Conservation (phyloP, 2,113 vertebrate genomes). For the Cynoglossus semilaevis region DNA sequence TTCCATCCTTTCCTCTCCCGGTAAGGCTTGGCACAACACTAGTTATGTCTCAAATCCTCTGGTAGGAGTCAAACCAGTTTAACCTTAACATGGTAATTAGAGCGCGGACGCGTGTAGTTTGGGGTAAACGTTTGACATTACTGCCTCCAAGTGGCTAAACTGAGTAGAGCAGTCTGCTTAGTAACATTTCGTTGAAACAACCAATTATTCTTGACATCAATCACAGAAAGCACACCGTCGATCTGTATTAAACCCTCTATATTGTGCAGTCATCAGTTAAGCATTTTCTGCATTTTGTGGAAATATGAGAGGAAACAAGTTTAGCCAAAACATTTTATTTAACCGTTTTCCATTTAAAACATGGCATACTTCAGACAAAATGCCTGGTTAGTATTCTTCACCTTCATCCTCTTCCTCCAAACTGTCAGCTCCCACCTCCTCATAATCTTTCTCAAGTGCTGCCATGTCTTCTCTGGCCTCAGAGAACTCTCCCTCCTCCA, state of each 20-base stretch:
- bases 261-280: background rate
- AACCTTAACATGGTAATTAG: too few relatives aligned
- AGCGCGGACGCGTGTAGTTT: background rate
- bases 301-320: background rate
- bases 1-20: too few relatives aligned
- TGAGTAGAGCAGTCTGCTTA: background rate
- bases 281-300: background rate
- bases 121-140: background rate
- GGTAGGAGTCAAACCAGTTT: background rate
- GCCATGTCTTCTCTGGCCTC: constrained; percentile 83
- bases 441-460: constrained; percentile 23
- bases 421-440: constrained; percentile 74
- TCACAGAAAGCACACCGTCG: too few relatives aligned
- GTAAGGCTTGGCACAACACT: too few relatives aligned
- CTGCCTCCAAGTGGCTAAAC: background rate
- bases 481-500: constrained; percentile 84
- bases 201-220: too few relatives aligned
- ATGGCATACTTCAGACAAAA: background rate
- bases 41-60: too few relatives aligned
- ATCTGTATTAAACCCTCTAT: background rate
- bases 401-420: constrained; percentile 2
- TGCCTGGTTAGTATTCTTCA: constrained; percentile 31
- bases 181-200: too few relatives aligned
- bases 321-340: too few relatives aligned
- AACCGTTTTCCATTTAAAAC: background rate